Base-by-base conservation (phyloP, 2,113 vertebrate species). In the Pelodiscus sinensis region DNA sequence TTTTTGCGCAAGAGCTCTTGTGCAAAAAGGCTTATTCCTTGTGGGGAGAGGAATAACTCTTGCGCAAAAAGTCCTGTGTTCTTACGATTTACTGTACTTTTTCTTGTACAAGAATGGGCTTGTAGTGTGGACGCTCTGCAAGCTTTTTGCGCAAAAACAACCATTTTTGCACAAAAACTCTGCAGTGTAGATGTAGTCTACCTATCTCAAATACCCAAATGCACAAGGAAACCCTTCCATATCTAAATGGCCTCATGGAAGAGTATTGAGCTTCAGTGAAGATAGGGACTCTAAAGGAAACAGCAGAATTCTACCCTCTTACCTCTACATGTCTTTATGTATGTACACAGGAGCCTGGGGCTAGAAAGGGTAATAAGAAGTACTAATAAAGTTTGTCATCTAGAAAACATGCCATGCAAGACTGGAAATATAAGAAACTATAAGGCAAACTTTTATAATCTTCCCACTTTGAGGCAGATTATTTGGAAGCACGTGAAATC, bases 321-420 rank as follows among this genome's bases (percentile, higher is more conserved):
- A 9, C 52, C 90, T 95, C 60, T 73, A 31, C 81, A 85, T 52
- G 81, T 16, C 6, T 87, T 86, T 29, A 29, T 2, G 16, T 29
- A 22, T 51, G 83, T 89, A 73, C 55, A 25, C 3, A n/a, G 16
- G 85, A 78, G 78, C 1, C 2, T 85, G 79, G 90, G 29, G 18
- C n/a, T 68, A 8, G 51, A 25, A 44, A 22, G 51, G 4, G 0
- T 12, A 62, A 79, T 22, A 85, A 88, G 79, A 96, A 62, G 51
- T 24, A 71, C 60, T 82, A 92, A 92, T 94, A 94, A 81, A 84
- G 80, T 60, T 92, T 85, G 91, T 93, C 88, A 82, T 85, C 57
- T 81, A 92, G 93, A 92, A 92, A 97, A 93, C 55, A 57, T 95
- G 86, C 79, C 1, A 0, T 89, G 65, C 56, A 83, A 85, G 84